Percentiles rank a stretch among this genome's conserved stretches.
Evolutionary conservation across 2,888 invertebrate genomes (phyloP).

Genomic region (Leucophenga maculata): DNA sequence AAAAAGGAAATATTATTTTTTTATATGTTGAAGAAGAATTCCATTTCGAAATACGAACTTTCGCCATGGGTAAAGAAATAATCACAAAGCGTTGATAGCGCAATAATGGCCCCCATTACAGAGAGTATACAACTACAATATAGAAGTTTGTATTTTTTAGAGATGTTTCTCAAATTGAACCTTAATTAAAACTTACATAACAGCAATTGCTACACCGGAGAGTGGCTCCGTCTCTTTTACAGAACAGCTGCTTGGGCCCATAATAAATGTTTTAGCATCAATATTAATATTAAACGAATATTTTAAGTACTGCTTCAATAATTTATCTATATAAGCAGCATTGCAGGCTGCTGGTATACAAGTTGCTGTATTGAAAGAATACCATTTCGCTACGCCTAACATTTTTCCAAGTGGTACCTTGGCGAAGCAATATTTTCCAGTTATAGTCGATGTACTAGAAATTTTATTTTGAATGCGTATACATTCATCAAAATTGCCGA

Average conservation of each 20-base stretch:
- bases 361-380: not conserved
- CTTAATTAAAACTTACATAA: not conserved
- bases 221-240: not conserved
- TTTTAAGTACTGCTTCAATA: not conserved
- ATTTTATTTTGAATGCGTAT: slow-evolving; percentile 1
- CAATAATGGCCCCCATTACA: not conserved
- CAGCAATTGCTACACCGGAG: not conserved
- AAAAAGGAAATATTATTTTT: not conserved
- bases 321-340: not conserved
- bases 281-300: not conserved
- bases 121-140: not conserved
- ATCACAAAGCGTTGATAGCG: not conserved
- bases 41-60: too few relatives aligned
- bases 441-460: not conserved
- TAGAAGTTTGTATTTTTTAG: not conserved
- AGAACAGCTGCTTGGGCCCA: not conserved
- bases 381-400: too few relatives aligned
- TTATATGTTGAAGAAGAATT: too few relatives aligned
- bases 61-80: not conserved
- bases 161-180: too few relatives aligned
- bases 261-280: not conserved
- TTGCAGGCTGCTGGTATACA: slow-evolving; percentile 5
- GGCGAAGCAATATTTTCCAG: slow-evolving; percentile 15
- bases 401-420: not conserved
- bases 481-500: slow-evolving; percentile 16